Evolutionary conservation across 2,113 vertebrate genomes (phyloP).

Genomic region (Brachyhypopomus gauderio): DNA sequence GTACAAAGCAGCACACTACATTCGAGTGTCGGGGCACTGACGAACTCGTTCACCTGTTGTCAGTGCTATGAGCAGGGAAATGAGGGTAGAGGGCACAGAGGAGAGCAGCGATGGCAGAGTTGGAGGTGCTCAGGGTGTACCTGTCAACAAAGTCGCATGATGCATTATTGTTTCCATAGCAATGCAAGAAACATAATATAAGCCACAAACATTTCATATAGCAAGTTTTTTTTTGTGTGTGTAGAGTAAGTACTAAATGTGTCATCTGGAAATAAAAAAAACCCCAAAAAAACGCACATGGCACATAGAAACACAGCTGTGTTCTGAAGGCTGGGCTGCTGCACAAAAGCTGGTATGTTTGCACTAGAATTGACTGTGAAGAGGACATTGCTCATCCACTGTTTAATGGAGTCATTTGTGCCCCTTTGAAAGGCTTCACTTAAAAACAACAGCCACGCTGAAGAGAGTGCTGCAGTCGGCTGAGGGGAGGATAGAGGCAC

Average conservation of each 20-base stretch:
- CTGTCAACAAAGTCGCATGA: conserved; percentile 66
- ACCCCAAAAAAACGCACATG: not conserved
- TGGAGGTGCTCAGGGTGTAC: conserved; percentile 93
- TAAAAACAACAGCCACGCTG: conserved; percentile 60
- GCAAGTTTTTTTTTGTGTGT: too few species aligned
- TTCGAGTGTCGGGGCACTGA: not conserved
- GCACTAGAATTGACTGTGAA: conserved; percentile 11
- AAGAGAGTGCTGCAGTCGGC: conserved; percentile 55
- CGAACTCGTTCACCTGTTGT: conserved; percentile 83
- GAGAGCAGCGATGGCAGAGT: conserved; percentile 93
- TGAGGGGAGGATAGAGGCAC: conserved; percentile 52
- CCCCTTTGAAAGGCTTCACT: conserved; percentile 55
- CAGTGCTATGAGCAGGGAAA: conserved; percentile 95
- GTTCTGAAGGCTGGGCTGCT: not conserved
- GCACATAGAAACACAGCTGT: not conserved
- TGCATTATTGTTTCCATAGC: conserved; percentile 11
- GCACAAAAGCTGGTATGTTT: not conserved
- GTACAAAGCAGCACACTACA: not conserved
- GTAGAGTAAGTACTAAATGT: not conserved
- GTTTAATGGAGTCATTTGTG: conserved; percentile 45
- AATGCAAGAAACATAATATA: conserved; percentile 1
- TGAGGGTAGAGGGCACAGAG: conserved; percentile 96
- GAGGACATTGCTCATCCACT: conserved; percentile 37
- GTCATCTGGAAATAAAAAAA: not conserved
- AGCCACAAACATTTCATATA: not conserved